Evolutionary conservation across 1,140 invertebrate genomes (phyloP).

Genomic region (Cotesia glomerata): DNA sequence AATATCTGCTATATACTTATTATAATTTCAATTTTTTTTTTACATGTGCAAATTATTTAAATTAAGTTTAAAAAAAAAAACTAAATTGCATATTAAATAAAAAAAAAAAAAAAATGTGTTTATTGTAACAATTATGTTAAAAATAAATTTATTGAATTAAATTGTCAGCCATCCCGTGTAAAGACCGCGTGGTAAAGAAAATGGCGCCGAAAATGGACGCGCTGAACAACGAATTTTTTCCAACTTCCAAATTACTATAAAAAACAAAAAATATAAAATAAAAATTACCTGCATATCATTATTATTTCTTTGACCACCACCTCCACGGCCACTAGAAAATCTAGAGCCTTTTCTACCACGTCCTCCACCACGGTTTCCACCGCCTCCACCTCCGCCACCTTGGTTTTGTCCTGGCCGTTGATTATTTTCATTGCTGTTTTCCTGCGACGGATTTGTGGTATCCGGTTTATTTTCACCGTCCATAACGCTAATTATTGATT

Average conservation of each 20-base stretch:
- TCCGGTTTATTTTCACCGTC: conserved; percentile 51
- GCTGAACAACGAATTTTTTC: background rate
- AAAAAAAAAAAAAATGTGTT: no score
- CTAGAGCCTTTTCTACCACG: conserved; percentile 25
- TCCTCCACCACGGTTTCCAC: conserved; percentile 33
- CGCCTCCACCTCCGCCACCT: conserved; percentile 38
- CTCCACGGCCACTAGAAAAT: conserved; percentile 17
- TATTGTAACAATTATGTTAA: background rate
- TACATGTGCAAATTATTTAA: no score
- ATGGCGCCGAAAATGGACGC: conserved; percentile 12
- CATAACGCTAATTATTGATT: conserved; percentile 6
- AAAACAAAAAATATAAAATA: background rate
- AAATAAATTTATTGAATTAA: background rate
- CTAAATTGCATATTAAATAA: no score
- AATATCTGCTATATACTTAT: no score
- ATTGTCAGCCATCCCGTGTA: background rate
- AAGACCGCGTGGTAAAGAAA: conserved; percentile 6
- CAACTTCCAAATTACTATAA: background rate
- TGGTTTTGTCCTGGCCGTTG: conserved; percentile 28
- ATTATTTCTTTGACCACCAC: conserved; percentile 17
- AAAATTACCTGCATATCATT: conserved; percentile 28
- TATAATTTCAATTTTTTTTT: no score
- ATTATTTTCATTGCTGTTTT: conserved; percentile 49
- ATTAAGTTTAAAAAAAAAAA: no score
- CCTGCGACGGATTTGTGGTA: conserved; percentile 37